Evolutionary conservation across 2,888 invertebrate genomes (phyloP), one percentile per base, ranked within the genome.

Genomic region (Harmothoe impar): DNA sequence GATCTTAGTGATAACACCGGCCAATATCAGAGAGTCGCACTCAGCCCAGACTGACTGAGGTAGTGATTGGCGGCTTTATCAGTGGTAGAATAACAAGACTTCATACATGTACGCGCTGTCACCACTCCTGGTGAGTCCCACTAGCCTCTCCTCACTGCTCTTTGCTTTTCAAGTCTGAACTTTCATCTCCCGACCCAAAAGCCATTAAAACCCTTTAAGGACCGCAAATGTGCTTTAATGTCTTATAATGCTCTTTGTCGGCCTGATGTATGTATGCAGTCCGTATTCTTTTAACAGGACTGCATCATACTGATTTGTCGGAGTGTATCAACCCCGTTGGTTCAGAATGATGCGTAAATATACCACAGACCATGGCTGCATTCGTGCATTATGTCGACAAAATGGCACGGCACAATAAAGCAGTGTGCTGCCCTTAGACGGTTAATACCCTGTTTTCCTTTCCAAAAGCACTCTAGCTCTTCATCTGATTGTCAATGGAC

Each of bases 51-150:
- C 62, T 20, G 72, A 23, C 72, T 29, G 1, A 25, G 25, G 5
- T 25, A 29, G 72, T 29, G 72, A 72, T n/a, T 72, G 72, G 72
- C 72, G 25, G 72, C 3, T 72, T 72, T 72, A 72, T 72, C 72
- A 72, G 72, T 29, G 72, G 5, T 29, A 72, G 17, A 72, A 72
- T 72, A 72, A 72, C 72, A 72, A 17, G n/a, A 20, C 62, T 43
- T 43, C 43, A 43, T 43, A 43, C 20, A n/a, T 62, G 62, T 1
- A n/a, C 23, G 15, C 62, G 15, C 23, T 3, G n/a, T 20, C 62
- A 62, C 62, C 62, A 62, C 62, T 62, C 10, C 62, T 43, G 43
- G 10, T 43, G 43, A 10, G n/a, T n/a, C n/a, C n/a, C n/a, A n/a
- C n/a, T n/a, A 52, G 12, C 62, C 62, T n/a, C 62, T 62, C n/a